phyloP scores from a whole-genome alignment of 2,888 invertebrate species.

The Elaeidobius kamerunicus region DNA sequence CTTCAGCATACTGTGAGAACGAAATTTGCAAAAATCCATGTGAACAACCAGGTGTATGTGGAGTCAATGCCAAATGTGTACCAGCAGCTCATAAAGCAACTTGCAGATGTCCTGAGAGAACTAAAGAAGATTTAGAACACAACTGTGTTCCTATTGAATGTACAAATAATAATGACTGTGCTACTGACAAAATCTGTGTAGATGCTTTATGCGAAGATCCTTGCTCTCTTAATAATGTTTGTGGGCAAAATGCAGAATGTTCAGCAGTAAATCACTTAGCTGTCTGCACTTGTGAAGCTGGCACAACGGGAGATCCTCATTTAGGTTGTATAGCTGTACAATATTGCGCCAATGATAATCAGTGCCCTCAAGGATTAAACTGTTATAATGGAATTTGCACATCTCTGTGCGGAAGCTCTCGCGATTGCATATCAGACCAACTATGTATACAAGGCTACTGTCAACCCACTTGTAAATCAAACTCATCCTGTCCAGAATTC shows the following conservation, averaged over 20 bases:
- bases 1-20: conserved; percentile 70
- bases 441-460: conserved; percentile 84
- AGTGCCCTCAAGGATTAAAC: conserved; percentile 80
- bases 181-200: conserved; percentile 68
- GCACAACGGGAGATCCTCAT: conserved; percentile 82
- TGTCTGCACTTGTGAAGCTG: conserved; percentile 78
- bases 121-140: conserved; percentile 70
- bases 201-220: conserved; percentile 79
- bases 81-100: conserved; percentile 66
- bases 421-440: conserved; percentile 84
- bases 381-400: conserved; percentile 81
- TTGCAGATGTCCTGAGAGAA: conserved; percentile 73
- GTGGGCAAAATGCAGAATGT: conserved; percentile 78
- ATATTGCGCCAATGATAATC: conserved; percentile 75
- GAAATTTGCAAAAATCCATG: conserved; percentile 79
- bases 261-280: conserved; percentile 74
- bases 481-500: conserved; percentile 79
- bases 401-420: conserved; percentile 71
- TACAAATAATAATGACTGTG: conserved; percentile 73
- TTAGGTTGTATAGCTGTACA: conserved; percentile 81
- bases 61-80: conserved; percentile 71
- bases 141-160: conserved; percentile 77
- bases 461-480: conserved; percentile 76
- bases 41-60: conserved; percentile 63
- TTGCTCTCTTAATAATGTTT: conserved; percentile 76